phyloP scores from a whole-genome alignment of 2,888 invertebrate species.

The Frankliniella fusca region DNA sequence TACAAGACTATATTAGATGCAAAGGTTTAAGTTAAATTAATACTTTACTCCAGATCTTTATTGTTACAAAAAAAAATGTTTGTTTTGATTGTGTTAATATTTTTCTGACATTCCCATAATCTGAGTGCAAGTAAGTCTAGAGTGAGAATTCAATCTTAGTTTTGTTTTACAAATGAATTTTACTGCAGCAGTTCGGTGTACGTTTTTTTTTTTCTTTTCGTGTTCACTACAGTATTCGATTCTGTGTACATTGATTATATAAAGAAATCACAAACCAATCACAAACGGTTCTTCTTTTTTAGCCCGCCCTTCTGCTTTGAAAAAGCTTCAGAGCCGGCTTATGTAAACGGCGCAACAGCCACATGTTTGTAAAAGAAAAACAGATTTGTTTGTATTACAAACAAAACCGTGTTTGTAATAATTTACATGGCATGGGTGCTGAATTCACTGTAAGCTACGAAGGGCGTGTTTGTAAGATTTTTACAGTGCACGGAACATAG shows the following conservation, averaged over 20 bases:
- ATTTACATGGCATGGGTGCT: too few species aligned
- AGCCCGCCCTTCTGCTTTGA: too few species aligned
- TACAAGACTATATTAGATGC: not conserved
- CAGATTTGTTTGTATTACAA: too few species aligned
- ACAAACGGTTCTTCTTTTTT: too few species aligned
- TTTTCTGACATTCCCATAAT: slow-evolving; percentile 22
- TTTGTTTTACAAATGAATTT: not conserved
- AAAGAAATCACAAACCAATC: not conserved
- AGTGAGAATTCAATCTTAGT: not conserved
- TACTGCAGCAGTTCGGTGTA: slow-evolving; percentile 7
- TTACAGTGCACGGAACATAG: too few species aligned
- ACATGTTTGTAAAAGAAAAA: too few species aligned
- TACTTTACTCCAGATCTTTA: slow-evolving; percentile 14
- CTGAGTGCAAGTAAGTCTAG: slow-evolving; percentile 12
- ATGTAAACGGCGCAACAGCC: too few species aligned
- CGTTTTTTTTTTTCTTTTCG: not conserved
- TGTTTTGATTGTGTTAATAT: slow-evolving; percentile 23
- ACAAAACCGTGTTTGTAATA: too few species aligned
- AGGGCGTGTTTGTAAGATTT: too few species aligned
- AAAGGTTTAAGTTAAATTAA: slow-evolving; percentile 9
- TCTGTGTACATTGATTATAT: slow-evolving; percentile 15
- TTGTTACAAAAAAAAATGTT: slow-evolving; percentile 23
- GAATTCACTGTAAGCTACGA: too few species aligned
- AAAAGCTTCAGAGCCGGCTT: too few species aligned
- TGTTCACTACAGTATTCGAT: slow-evolving; percentile 13